A percentile compares a stretch with the other conserved stretches of the same genome.
These are phyloP conservation scores for Scylla paramamosain DNA, from an alignment of 1,140 invertebrate genomes.

Conservation along the genomic window DNA sequence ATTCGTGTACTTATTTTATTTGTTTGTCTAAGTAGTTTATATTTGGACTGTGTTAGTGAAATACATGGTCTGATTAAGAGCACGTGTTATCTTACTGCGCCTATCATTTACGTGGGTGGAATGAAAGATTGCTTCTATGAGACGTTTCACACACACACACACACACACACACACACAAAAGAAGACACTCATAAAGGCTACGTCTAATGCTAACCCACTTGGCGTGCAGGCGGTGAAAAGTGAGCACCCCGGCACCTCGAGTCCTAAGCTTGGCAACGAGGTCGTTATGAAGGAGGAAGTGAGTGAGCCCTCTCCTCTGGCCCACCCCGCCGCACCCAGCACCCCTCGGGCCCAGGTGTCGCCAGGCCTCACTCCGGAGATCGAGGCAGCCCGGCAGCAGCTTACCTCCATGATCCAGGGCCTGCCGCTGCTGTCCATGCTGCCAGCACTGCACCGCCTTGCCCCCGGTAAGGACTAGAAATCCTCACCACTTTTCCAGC, in stretches of 20 bases:
- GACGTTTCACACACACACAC: conserved; percentile 10
- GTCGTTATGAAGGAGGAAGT: conserved; percentile 66
- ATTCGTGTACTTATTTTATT: too few relatives aligned
- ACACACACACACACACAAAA: background rate
- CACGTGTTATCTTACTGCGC: too few relatives aligned
- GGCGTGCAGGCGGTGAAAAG: conserved; percentile 38
- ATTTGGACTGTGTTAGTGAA: too few relatives aligned
- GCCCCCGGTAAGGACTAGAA: conserved; percentile 78
- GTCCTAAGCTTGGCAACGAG: conserved; percentile 45
- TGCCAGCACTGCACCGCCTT: conserved; percentile 79
- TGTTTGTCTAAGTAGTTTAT: too few relatives aligned
- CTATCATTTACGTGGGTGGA: too few relatives aligned
- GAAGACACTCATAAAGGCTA: too few relatives aligned
- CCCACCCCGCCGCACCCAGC: background rate
- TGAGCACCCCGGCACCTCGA: conserved; percentile 11
- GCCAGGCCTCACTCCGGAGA: conserved; percentile 78
- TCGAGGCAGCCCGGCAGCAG: conserved; percentile 85
- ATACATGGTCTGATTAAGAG: too few relatives aligned
- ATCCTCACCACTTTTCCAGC: background rate
- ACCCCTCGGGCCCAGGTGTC: conserved; percentile 41
- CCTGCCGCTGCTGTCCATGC: conserved; percentile 81
- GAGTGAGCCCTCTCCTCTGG: conserved; percentile 21
- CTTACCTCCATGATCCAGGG: conserved; percentile 87
- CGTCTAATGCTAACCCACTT: background rate
- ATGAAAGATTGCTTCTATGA: background rate